A percentile compares a stretch with the other conserved stretches of the same genome.
Conservation (phyloP, 2,888 invertebrate species). For the Ennomos fuscantarius region DNA sequence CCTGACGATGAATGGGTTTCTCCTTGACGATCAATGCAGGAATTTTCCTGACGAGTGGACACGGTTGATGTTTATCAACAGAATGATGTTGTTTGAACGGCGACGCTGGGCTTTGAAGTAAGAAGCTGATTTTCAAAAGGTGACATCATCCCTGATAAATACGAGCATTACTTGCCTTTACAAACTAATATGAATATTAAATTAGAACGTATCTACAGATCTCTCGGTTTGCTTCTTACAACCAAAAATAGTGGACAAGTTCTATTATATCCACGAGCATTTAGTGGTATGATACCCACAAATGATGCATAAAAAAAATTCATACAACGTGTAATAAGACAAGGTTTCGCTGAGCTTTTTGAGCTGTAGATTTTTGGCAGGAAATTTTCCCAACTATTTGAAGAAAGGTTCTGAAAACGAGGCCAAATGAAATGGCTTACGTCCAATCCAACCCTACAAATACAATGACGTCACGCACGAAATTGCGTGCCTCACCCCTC, state of each 20-base stretch:
- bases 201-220: no score
- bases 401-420: neutral
- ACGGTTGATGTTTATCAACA: constrained; percentile 24
- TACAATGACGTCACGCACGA: constrained; percentile 15
- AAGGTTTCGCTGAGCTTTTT: no score
- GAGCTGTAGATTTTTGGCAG: no score
- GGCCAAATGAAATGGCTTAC: neutral
- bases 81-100: neutral
- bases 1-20: constrained; percentile 40
- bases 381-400: no score
- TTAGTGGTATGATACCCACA: no score
- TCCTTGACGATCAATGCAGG: constrained; percentile 34
- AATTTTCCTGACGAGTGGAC: constrained; percentile 18
- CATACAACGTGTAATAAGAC: no score
- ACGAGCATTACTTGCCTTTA: no score
- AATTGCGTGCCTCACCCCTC: constrained; percentile 10
- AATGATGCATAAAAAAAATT: no score
- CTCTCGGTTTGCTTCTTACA: no score
- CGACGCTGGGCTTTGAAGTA: constrained; percentile 1
- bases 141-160: neutral
- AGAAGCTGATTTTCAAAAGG: neutral
- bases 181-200: no score
- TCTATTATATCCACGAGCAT: no score
- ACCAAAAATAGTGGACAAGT: no score
- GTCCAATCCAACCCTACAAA: neutral